phyloP scores from a whole-genome alignment of 2,888 invertebrate genomes.

The Volucella zonaria region DNA sequence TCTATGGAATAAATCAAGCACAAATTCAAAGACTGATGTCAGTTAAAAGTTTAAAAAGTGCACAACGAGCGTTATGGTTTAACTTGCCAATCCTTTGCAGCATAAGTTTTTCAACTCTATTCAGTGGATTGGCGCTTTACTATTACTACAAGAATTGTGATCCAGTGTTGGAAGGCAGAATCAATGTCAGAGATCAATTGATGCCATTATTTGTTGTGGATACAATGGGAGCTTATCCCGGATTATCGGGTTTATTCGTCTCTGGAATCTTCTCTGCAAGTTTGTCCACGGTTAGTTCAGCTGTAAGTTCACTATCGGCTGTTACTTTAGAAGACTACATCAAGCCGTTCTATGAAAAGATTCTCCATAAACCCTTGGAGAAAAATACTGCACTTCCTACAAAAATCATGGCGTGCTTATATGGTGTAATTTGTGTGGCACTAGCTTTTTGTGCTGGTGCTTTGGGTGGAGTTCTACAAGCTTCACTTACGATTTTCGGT shows the following conservation, averaged over 20 bases:
- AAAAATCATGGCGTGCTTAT: conserved; percentile 88
- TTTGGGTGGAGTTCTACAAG: conserved; percentile 92
- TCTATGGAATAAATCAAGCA: conserved; percentile 94
- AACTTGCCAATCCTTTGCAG: conserved; percentile 90
- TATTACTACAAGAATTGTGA: conserved; percentile 93
- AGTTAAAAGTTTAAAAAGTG: conserved; percentile 87
- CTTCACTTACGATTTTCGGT: conserved; percentile 92
- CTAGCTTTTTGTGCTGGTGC: conserved; percentile 92
- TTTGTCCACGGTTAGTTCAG: conserved; percentile 94
- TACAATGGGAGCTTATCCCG: conserved; percentile 89
- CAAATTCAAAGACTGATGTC: conserved; percentile 90
- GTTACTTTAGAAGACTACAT: conserved; percentile 95
- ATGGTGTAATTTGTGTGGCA: conserved; percentile 90
- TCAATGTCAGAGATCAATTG: conserved; percentile 88
- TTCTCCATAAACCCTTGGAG: conserved; percentile 82
- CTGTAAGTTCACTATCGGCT: conserved; percentile 94
- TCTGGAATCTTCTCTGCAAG: conserved; percentile 96
- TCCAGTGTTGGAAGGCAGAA: conserved; percentile 86
- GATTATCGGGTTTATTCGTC: conserved; percentile 94
- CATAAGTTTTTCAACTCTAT: conserved; percentile 89
- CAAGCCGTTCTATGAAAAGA: conserved; percentile 83
- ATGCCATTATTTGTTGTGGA: conserved; percentile 92
- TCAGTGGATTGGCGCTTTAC: conserved; percentile 92
- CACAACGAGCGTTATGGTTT: conserved; percentile 90
- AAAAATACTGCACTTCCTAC: conserved; percentile 84